Base-by-base conservation (phyloP, 2,888 invertebrate genomes). In the Creontiades dilutus region DNA sequence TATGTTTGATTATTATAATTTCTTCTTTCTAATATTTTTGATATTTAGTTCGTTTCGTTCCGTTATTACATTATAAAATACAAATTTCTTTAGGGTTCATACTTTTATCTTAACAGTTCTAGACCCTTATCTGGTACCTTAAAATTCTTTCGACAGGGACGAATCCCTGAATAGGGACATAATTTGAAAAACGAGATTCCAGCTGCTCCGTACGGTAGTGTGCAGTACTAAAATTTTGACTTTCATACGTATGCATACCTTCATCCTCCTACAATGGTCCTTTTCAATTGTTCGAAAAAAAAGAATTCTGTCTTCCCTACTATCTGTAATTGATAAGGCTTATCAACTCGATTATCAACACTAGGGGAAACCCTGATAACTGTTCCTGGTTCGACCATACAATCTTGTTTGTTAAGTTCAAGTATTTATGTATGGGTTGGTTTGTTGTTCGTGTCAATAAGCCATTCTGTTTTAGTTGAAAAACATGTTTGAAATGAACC, bases 161-260 rank as follows among this genome's bases (percentile, higher is more conserved):
- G n/a, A n/a, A n/a, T n/a, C 27, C 75, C 75, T 11, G 11, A 75
- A 11, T 75, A 75, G 75, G 75, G 75, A 75, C 75, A 11, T 7
- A 7, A 75, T 75, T 75, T 75, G 9, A 75, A 75, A 75, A 75
- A 75, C 75, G 75, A 75, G 75, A 75, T 75, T 16, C 27, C 14
- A 75, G 7, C 75, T 75, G 75, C 75, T 27, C 75, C 75, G 11
- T 75, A 75, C 75, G 23, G 11, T 7, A 75, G 75, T 75, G 75
- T 75, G 75, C 75, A 23, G 14, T 75, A 75, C 75, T 75, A 75
- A 75, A 75, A 75, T 75, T 75, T 16, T 75, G 75, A 75, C 7
- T 75, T 75, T 16, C 75, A 27, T 75, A 27, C 27, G 75, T 75
- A 75, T 11, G 14, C 75, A 75, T 75, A 75, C 75, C 75, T 75